Evolutionary conservation across 1,140 invertebrate species (phyloP), one percentile per base, ranked within the genome.

Genomic region (Eubasilissa regina): DNA sequence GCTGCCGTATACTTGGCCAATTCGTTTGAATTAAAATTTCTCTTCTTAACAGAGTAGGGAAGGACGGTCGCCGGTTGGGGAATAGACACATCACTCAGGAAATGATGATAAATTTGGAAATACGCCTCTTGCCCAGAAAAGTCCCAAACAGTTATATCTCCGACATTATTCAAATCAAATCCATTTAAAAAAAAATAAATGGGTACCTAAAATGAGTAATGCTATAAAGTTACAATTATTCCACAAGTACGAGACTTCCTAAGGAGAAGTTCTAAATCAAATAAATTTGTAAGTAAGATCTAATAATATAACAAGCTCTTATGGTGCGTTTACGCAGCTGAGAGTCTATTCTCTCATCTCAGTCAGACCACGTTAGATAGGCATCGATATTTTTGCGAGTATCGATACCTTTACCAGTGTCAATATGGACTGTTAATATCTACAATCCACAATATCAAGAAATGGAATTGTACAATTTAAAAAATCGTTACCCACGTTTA

Each of bases 91-190:
- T 93, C 93, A 7, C 93, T 93, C 45, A 95, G 90, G 83, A 95
- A 93, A 83, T 94, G 93, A 86, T 96, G 95, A 86, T 96, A 97
- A 44, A 94, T 87, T 75, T 93, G 90, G 85, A 94, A 92, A 87
- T 95, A 97, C 21, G 92, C 93, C 85, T 95, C 93, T 84, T 95
- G 93, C 0, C 95, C 95, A 25, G 94, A 95, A 85, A 96, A 95
- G 85, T 96, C 95, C 94, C 95, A 96, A 44, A 96, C 89, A 47
- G 92, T 93, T 21, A 94, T 85, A 76, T 95, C 93, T 43, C 93
- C 93, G 7, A 89, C 86, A 72, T 85, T 87, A 45, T 91, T 89
- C 58, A 90, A n/a, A n/a, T n/a, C n/a, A n/a, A 84, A 75, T 87
- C 88, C 85, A 87, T 89, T 93, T 92, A 84, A 21, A 86, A 87